Base-by-base conservation (phyloP, 1,140 invertebrate species). In the Paraescarpia echinospica region DNA sequence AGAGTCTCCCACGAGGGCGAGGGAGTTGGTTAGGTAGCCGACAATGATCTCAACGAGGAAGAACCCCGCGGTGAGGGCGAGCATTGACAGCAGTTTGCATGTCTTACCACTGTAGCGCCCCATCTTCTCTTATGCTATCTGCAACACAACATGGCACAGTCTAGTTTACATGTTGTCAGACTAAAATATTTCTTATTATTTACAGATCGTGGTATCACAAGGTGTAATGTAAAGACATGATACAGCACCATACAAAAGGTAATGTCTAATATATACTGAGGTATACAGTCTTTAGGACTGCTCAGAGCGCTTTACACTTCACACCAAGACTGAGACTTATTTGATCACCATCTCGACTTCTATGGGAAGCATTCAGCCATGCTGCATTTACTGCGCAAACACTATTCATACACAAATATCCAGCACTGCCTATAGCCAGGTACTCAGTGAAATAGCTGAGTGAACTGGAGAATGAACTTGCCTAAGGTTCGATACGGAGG, bases 61-160 rank as follows among this genome's bases (percentile, higher is more conserved):
- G 94, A 97, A 97, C 1, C 93, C 93, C 33, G 95, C 94, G 6
- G 97, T 97, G 89, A 97, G 92, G 0, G 93, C 91, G 59, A 97
- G 94, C 96, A 97, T 97, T 33, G 98, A 98, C 92, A 99, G 96
- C 35, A 99, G 97, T 33, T 98, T 98, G 96, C 98, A 99, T 97
- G 99, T 99, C 96, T 99, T 99, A 41, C 98, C 98, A 14, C 97
- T 97, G 95, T 97, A 98, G 95, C 97, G 97, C 92, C 98, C 98
- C 98, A 95, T 95, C 59, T 77, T 77, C 27, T 18, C 22, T 77
- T 77, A 77, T 77, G 59, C 59, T 77, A 77, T 77, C 59, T 77
- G 59, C 22, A 77, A 77, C 18, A 77, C 18, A 77, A 77, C 8
- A 4, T 2, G 27, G 27, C 59, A 27, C 59, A 77, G 8, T 77